A percentile compares a stretch with the other conserved stretches of the same genome.
Evolutionary conservation across 2,113 vertebrate species (phyloP).

Genomic region (Hypocryptadius cinnamomeus): DNA sequence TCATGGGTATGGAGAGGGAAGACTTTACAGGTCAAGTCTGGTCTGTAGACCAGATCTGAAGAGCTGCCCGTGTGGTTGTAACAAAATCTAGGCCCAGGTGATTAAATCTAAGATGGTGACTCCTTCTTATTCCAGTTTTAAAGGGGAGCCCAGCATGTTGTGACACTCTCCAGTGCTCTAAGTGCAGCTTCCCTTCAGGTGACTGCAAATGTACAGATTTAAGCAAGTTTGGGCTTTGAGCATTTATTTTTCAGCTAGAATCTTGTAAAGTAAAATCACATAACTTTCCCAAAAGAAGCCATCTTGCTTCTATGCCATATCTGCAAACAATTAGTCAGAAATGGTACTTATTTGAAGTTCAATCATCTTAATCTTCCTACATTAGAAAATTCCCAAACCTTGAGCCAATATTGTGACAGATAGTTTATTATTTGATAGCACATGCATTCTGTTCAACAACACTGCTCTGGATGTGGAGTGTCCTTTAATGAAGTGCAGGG

Average conservation of each 20-base stretch:
- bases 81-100: neutral
- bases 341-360: constrained; percentile 72
- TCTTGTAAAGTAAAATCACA: neutral
- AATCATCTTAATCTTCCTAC: constrained; percentile 72
- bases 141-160: neutral
- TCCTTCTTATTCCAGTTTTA: neutral
- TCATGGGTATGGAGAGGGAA: neutral
- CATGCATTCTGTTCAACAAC: constrained; percentile 65
- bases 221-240: neutral
- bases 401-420: constrained; percentile 68
- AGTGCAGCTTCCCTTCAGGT: neutral
- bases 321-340: constrained; percentile 81
- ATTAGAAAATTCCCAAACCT: constrained; percentile 70
- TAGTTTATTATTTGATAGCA: constrained; percentile 80
- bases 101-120: neutral
- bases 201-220: neutral
- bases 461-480: neutral
- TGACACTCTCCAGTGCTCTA: neutral
- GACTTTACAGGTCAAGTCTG: neutral
- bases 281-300: neutral
- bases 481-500: constrained; percentile 29
- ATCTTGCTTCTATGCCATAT: constrained; percentile 35
- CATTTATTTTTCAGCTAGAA: neutral
- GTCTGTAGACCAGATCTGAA: neutral
- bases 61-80: neutral